These are phyloP conservation scores for Lycorma delicatula DNA, from an alignment of 1,140 invertebrate species.

Conservation along the genomic window DNA sequence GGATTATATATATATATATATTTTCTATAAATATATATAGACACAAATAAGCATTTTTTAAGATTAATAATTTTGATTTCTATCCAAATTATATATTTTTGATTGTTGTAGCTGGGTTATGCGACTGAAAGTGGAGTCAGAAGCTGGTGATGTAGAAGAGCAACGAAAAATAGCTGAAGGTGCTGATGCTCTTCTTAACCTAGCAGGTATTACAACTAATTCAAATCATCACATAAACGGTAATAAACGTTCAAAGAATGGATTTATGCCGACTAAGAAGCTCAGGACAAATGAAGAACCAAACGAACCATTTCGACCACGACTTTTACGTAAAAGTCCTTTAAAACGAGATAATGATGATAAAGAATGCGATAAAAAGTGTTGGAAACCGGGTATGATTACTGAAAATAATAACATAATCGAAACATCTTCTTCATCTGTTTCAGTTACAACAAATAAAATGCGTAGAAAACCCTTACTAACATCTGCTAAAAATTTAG, in stretches of 20 bases:
- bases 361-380: too few relatives aligned
- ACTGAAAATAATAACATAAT: too few relatives aligned
- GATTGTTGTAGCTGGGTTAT: constrained; percentile 21
- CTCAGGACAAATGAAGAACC: background rate
- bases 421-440: too few relatives aligned
- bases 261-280: background rate
- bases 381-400: too few relatives aligned
- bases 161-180: constrained; percentile 68
- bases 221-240: background rate
- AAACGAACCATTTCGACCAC: background rate
- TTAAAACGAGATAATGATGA: background rate
- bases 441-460: too few relatives aligned
- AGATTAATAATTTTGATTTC: too few relatives aligned
- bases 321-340: constrained; percentile 8
- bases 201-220: constrained; percentile 51
- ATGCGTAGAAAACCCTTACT: too few relatives aligned
- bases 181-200: constrained; percentile 59
- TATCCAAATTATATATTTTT: too few relatives aligned
- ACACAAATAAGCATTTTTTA: too few relatives aligned
- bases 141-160: constrained; percentile 45
- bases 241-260: background rate
- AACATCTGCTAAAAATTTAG: too few relatives aligned
- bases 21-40: too few relatives aligned
- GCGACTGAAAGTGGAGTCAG: constrained; percentile 32
- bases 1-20: too few relatives aligned